Base-by-base conservation (phyloP, 92 coral and sea anemone genomes). In the Palythoa grandiflora region DNA sequence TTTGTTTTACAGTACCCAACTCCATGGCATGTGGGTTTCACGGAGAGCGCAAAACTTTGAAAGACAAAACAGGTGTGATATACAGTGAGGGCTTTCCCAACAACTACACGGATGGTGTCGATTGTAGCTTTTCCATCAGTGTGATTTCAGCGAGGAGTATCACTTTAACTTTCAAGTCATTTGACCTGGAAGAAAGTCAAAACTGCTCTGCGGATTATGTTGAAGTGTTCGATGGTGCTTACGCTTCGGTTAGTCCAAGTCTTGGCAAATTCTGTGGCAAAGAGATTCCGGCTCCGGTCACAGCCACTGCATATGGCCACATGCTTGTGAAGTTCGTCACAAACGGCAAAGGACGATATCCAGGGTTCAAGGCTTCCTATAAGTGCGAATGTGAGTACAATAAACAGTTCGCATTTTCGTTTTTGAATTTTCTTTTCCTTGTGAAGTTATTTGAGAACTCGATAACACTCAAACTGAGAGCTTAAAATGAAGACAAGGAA, bases 191-290 rank as follows among this genome's bases (percentile, higher is more conserved):
- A 79, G 9, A 68, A 40, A 79, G 84, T 38, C 84, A 71, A 5
- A 35, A 47, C 19, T 79, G 84, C 47, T 60, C 84, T 68, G 19
- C 70, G 51, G 84, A 79, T 47, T 79, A 60, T 40, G 84, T 79
- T 39, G 84, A 79, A 61, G 84, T 79, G 39, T 79, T 79, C 3
- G 84, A 79, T 7, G 84, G 84, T 28, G 80, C 16, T 0, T 75
- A 75, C 50, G n/a, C 84, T 28, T 14, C 38, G 1, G 73, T 79
- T 16, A 79, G 84, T 47, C 72, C 84, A 12, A 79, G 84, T 60
- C 84, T 79, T 48, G 84, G 84, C 47, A 79, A 79, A 10, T 79
- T 79, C 48, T 79, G 84, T 40, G 84, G 84, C 50, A 79, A 60
- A 68, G 71, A 3, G 5, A 40, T 79, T 17, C 84, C 84, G 17